Base-by-base conservation (phyloP, 2,888 invertebrate species). In the Microctonus hyperodae region DNA sequence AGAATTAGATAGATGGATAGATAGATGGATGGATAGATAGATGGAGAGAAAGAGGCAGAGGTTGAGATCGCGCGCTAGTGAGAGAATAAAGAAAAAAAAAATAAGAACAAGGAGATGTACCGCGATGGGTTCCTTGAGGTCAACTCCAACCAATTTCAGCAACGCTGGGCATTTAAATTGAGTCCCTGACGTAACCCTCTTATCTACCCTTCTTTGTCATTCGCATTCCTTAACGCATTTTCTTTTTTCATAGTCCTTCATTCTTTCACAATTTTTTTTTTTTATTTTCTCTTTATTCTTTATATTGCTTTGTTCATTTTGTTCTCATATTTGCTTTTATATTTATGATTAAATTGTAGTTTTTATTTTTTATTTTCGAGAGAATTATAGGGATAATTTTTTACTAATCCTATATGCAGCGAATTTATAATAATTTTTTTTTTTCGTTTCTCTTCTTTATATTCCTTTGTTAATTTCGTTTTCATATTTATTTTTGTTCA, bases 111-210 rank as follows among this genome's bases (percentile, higher is more conserved):
- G 50, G 44, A 58, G 31, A n/a, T 44, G 55, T 64, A 16, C 16
- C 51, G 16, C 51, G 23, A 48, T 55, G 56, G 44, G 55, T 31
- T 65, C 44, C 35, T 51, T 13, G 22, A 70, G 79, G 78, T 79
- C 79, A 76, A 75, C 74, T 73, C 74, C 73, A 73, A 81, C 78
- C 75, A 79, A 81, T 80, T 80, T 77, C 78, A 79, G 72, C 79
- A 74, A 79, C 78, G 78, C 73, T 73, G 74, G 70, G 75, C 77
- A 80, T 81, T 79, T 77, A 77, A 81, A 79, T 78, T 76, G 79
- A 77, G 75, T 73, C 74, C 63, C 73, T 76, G 76, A 76, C 75
- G 76, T 76, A 72, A 74, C 69, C 70, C 70, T 57, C 64, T n/a
- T 63, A 59, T 68, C 71, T 68, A 68, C 62, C 58, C 57, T 57